Evolutionary conservation across 2,888 invertebrate genomes (phyloP).

Genomic region (Dichetophora obliterata): DNA sequence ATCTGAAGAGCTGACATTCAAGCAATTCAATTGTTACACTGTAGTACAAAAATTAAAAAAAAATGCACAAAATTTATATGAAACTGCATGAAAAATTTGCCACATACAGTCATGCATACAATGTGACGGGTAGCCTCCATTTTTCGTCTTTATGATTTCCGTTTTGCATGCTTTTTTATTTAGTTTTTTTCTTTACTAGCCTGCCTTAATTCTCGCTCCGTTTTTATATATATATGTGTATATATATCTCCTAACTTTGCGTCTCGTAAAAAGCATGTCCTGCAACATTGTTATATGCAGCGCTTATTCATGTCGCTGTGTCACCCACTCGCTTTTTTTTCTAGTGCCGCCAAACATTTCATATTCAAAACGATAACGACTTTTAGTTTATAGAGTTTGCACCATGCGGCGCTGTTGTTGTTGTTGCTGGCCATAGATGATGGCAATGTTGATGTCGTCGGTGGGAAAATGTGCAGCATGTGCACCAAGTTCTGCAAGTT

Average conservation of each 20-base stretch:
- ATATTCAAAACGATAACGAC: slow-evolving; percentile 38
- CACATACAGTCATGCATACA: background rate
- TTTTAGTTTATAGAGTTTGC: slow-evolving; percentile 32
- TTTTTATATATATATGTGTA: background rate
- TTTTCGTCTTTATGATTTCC: slow-evolving; percentile 3
- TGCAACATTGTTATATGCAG: slow-evolving; percentile 21
- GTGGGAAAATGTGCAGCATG: slow-evolving; percentile 8
- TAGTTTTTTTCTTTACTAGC: too few species aligned
- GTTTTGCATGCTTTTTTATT: too few species aligned
- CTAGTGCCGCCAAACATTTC: slow-evolving; percentile 4
- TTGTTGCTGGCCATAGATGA: background rate
- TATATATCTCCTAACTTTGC: background rate
- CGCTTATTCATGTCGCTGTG: slow-evolving; percentile 10
- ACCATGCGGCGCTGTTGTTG: slow-evolving; percentile 24
- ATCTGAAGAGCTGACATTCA: slow-evolving; percentile 23
- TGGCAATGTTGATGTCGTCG: background rate
- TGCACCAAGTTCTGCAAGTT: too few species aligned
- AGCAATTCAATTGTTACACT: slow-evolving; percentile 29
- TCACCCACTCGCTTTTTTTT: background rate
- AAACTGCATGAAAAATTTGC: background rate
- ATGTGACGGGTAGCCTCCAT: background rate
- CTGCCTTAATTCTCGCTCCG: background rate
- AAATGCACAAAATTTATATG: background rate
- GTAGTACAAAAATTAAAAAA: background rate
- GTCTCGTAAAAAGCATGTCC: slow-evolving; percentile 3